A percentile compares a stretch with the other conserved stretches of the same genome.
These are phyloP conservation scores for Pseudomyrmex cubaensis DNA, from an alignment of 1,140 invertebrate species.

Conservation along the genomic window DNA sequence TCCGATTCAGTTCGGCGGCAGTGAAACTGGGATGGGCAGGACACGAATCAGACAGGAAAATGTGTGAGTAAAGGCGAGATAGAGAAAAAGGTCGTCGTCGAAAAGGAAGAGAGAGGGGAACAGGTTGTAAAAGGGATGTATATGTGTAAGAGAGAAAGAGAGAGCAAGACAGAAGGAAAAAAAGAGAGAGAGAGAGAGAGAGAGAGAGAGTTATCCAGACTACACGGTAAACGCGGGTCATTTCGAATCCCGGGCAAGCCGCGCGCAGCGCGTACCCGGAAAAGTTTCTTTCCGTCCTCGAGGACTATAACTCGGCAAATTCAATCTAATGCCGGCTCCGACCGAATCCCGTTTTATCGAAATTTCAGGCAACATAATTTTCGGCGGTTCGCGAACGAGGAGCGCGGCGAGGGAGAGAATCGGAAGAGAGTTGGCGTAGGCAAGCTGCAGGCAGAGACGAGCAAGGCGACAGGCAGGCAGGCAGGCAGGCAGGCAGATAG, in stretches of 20 bases:
- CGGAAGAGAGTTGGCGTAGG: conserved; percentile 55
- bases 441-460: conserved; percentile 11
- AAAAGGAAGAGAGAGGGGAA: background rate
- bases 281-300: conserved; percentile 77
- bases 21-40: background rate
- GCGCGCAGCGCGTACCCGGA: conserved; percentile 58
- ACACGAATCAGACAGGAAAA: conserved; percentile 29
- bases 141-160: background rate
- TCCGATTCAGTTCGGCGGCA: conserved; percentile 62
- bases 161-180: background rate
- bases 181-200: background rate
- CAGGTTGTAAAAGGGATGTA: background rate
- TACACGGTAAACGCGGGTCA: conserved; percentile 59
- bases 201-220: conserved; percentile 34
- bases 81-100: no score
- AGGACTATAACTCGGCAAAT: conserved; percentile 81
- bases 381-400: conserved; percentile 60
- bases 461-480: conserved; percentile 34
- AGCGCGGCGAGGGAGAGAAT: conserved; percentile 47
- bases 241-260: conserved; percentile 70
- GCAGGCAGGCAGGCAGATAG: conserved; percentile 33
- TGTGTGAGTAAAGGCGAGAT: conserved; percentile 17
- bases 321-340: conserved; percentile 79
- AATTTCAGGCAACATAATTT: conserved; percentile 82
- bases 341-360: conserved; percentile 80